Evolutionary conservation across 2,797 vertebrate genomes (phyloP), one percentile per base, ranked within the genome.

Genomic region (Rhinatrema bivittatum): DNA sequence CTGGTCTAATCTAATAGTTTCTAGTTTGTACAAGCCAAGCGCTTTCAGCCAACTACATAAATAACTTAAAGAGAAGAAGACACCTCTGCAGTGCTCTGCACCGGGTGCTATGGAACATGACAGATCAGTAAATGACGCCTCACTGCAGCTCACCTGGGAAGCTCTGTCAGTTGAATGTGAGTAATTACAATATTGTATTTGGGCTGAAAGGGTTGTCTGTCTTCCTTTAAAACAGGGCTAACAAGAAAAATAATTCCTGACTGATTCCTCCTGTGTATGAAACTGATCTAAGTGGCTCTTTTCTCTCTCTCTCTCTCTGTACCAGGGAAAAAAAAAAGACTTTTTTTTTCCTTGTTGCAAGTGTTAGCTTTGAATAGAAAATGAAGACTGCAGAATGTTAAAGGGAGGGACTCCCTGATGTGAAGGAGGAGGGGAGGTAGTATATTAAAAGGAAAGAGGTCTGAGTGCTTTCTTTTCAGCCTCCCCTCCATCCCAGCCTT

Each of bases 1-100:
- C 71, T 72, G 74, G 81, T 67, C 76, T 85, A 84, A 83, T 85
- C 81, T 85, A 86, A 86, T 86, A 83, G 82, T 81, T 81, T 79
- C 78, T 82, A 79, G 79, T 86, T 86, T 85, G 79, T 85, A 87
- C 81, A 84, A 83, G 83, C 77, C 76, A 78, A 82, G 76, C 56
- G 56, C 79, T 82, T 83, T 81, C 77, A 81, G 72, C 76, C 72
- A 75, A 66, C 75, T 71, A 77, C 72, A 77, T 74, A 81, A 82
- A 83, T 81, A 82, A 79, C 78, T 79, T 79, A 77, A 68, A 73
- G 74, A 75, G 68, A 57, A 76, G 69, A 76, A 56, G 72, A 72
- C 80, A 76, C 74, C 68, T 57, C 60, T 51, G 65, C 53, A 50
- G 67, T 43, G 53, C 60, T 62, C 70, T 48, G 58, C 33, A 62